A percentile compares a stretch with the other conserved stretches of the same genome.
Evolutionary conservation across 1,140 invertebrate species (phyloP).

Genomic region (Physella acuta): DNA sequence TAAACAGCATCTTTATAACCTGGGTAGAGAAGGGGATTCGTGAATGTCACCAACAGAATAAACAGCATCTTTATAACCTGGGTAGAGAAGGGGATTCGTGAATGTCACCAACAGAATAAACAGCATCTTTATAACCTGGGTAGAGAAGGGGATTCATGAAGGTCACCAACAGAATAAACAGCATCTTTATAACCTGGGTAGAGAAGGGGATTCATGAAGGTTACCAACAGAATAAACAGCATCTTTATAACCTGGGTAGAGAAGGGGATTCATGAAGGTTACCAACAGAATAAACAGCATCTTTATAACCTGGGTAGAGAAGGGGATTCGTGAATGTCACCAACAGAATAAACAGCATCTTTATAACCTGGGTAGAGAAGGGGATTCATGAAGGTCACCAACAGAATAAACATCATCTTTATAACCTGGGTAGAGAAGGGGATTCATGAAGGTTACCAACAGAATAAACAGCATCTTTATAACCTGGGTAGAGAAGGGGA

Average conservation of each 20-base stretch:
- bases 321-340: constrained; percentile 60
- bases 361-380: constrained; percentile 57
- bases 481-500: constrained; percentile 53
- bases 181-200: constrained; percentile 61
- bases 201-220: constrained; percentile 56
- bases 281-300: constrained; percentile 61
- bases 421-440: constrained; percentile 57
- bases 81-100: constrained; percentile 36
- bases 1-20: constrained; percentile 62
- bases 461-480: constrained; percentile 62
- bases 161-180: constrained; percentile 58
- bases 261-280: constrained; percentile 58
- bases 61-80: constrained; percentile 63
- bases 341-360: constrained; percentile 61
- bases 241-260: constrained; percentile 60
- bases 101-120: constrained; percentile 60
- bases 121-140: constrained; percentile 62
- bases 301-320: constrained; percentile 57
- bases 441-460: constrained; percentile 59
- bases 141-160: constrained; percentile 54
- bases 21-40: constrained; percentile 41
- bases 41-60: constrained; percentile 60
- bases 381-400: constrained; percentile 60
- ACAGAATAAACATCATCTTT: constrained; percentile 61
- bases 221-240: constrained; percentile 59